Evolutionary conservation across 2,888 invertebrate genomes (phyloP).

Genomic region (Apocheima hispidaria): DNA sequence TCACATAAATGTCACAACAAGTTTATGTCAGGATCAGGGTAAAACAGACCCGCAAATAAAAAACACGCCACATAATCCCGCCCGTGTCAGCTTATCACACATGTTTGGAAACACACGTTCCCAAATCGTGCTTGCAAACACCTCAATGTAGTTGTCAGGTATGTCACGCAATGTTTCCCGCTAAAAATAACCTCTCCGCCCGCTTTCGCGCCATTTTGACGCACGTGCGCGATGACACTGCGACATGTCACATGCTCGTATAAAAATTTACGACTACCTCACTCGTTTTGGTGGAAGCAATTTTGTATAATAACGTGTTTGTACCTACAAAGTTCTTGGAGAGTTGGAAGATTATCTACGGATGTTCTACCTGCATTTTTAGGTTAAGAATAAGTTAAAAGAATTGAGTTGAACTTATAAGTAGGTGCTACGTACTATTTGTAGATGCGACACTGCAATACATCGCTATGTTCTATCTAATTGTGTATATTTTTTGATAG

Average conservation of each 20-base stretch:
- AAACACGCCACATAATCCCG: conserved; percentile 42
- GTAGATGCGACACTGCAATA: no score
- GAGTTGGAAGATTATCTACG: no score
- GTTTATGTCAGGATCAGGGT: conserved; percentile 20
- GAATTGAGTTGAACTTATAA: no score
- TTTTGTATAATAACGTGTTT: conserved; percentile 47
- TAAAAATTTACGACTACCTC: conserved; percentile 75
- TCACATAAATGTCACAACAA: conserved; percentile 20
- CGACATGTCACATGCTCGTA: conserved; percentile 67
- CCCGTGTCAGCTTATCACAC: conserved; percentile 51
- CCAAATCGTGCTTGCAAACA: conserved; percentile 67
- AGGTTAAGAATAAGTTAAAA: neutral
- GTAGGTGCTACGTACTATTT: no score
- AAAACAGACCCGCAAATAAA: conserved; percentile 35
- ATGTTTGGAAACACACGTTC: conserved; percentile 61
- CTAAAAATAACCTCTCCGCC: conserved; percentile 59
- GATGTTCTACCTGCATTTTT: neutral
- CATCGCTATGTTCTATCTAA: no score
- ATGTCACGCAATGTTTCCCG: conserved; percentile 70
- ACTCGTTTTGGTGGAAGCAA: conserved; percentile 58
- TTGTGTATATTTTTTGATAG: no score
- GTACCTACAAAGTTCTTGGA: conserved; percentile 11
- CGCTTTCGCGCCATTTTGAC: conserved; percentile 56
- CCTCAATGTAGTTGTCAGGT: conserved; percentile 56
- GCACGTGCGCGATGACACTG: conserved; percentile 59